Base-by-base conservation (phyloP, 2,888 invertebrate genomes). In the Creontiades dilutus region DNA sequence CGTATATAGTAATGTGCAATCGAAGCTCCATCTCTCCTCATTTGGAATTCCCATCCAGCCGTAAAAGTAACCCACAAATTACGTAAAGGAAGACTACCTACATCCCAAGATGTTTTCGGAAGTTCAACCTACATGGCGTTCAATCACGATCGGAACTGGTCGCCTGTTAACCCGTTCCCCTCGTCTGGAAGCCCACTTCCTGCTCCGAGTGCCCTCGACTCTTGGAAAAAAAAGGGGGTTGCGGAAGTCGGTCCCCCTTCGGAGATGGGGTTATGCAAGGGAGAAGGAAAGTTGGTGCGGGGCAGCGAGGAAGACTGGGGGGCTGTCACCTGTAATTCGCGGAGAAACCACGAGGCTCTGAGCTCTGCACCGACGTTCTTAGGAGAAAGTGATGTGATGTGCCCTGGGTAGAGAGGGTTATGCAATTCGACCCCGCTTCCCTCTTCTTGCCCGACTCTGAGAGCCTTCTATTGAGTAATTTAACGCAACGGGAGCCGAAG, bases 271-370 rank as follows among this genome's bases (percentile, higher is more conserved):
- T 78, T 78, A 78, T 78, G 78, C 78, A 78, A 78, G 78, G 78
- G 78, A 16, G 78, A 78, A 78, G 78, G 78, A 78, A 78, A 78
- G 78, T 78, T 78, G 75, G 75, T 7, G 78, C 23, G 78, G 37
- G 16, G 46, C 37, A n/a, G 16, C 46, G 16, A 16, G 19, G 78
- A 28, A 19, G 75, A 75, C 16, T 14, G 19, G 27, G 37, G 46
- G 37, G 37, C 78, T 78, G 78, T 78, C 78, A 78, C 78, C 78
- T 78, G 85, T 85, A 85, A 85, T 85, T 85, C 85, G 85, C 85
- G 85, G 85, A 27, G 85, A 85, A 85, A 85, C 85, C 85, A n/a
- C 48, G 80, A 80, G 80, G 37, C 80, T 82, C 52, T 23, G n/a
- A 19, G 23, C 23, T 23, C 68, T 68, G 68, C 23, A 68, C 68